Percentiles rank a stretch among this genome's conserved stretches.
Evolutionary conservation across 2,113 vertebrate species (phyloP).

Genomic region (Marmota flaviventris): DNA sequence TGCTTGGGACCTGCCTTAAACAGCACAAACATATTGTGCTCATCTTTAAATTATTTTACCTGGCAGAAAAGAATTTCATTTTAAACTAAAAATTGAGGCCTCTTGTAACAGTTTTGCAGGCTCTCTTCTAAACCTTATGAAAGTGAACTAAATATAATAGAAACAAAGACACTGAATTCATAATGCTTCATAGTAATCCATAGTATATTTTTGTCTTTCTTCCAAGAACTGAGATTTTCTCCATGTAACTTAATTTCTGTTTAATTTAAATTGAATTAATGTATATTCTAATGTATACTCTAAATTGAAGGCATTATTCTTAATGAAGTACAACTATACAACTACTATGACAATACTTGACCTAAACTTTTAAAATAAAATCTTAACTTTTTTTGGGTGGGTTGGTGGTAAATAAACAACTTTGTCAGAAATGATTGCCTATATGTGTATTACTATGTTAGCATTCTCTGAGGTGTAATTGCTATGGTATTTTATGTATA

Average conservation of each 20-base stretch:
- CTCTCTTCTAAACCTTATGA: slow-evolving; percentile 37
- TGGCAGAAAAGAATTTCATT: slow-evolving; percentile 63
- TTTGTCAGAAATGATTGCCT: slow-evolving; percentile 74
- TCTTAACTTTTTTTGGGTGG: slow-evolving; percentile 55
- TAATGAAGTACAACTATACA: slow-evolving; percentile 39
- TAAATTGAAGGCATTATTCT: slow-evolving; percentile 68
- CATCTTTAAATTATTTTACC: slow-evolving; percentile 75
- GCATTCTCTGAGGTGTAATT: slow-evolving; percentile 80
- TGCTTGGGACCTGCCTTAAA: slow-evolving; percentile 79
- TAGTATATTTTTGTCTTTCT: slow-evolving; percentile 78
- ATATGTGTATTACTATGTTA: slow-evolving; percentile 83
- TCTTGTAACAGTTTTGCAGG: slow-evolving; percentile 23
- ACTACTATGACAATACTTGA: slow-evolving; percentile 20
- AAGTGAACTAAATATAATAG: slow-evolving; percentile 58
- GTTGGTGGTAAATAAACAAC: slow-evolving; percentile 70
- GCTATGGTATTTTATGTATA: slow-evolving; percentile 74
- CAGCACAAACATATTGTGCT: slow-evolving; percentile 67
- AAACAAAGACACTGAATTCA: slow-evolving; percentile 82
- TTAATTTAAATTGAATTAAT: slow-evolving; percentile 77
- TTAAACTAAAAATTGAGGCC: slow-evolving; percentile 62
- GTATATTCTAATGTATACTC: slow-evolving; percentile 57
- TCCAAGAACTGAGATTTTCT: slow-evolving; percentile 85
- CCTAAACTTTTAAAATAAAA: slow-evolving; percentile 70
- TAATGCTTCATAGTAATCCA: slow-evolving; percentile 80
- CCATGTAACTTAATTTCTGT: slow-evolving; percentile 75